A percentile compares a stretch with the other conserved stretches of the same genome.
Evolutionary conservation across 2,113 vertebrate species (phyloP).

Genomic region (Dunckerocampus dactyliophorus): DNA sequence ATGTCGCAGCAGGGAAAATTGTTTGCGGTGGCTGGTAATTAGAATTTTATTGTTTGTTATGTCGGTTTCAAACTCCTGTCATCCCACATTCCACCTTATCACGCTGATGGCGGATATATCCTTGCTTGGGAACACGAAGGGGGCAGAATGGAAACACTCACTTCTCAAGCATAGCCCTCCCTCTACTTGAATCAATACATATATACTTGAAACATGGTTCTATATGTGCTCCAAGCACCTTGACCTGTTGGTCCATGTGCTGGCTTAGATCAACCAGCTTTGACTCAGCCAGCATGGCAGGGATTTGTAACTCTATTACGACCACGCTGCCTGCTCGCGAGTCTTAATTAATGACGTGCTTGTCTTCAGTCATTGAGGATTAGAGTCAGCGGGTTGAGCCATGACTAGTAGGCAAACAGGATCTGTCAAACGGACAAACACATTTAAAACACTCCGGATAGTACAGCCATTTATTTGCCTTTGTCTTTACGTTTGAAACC

Average conservation of each 20-base stretch:
- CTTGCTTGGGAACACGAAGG: slow-evolving; percentile 8
- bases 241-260: background rate
- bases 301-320: slow-evolving; percentile 3
- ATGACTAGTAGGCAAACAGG: background rate
- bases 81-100: slow-evolving; percentile 57
- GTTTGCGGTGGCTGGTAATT: slow-evolving; percentile 72
- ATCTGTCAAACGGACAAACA: background rate
- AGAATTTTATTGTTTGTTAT: slow-evolving; percentile 75
- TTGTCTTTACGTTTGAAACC: no score
- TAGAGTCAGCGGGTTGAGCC: background rate
- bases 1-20: slow-evolving; percentile 75
- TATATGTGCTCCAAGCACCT: background rate
- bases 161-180: slow-evolving; percentile 6
- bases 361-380: slow-evolving; percentile 5
- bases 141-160: slow-evolving; percentile 35
- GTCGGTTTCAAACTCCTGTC: slow-evolving; percentile 67
- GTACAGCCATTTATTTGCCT: no score
- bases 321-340: background rate
- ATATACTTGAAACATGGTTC: background rate
- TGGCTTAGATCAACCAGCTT: slow-evolving; percentile 1
- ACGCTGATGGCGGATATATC: slow-evolving; percentile 46
- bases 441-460: background rate
- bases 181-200: no score
- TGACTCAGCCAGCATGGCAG: slow-evolving; percentile 5
- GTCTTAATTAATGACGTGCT: slow-evolving; percentile 12